phyloP scores from a whole-genome alignment of 2,113 vertebrate genomes.

The Macrotis lagotis region DNA sequence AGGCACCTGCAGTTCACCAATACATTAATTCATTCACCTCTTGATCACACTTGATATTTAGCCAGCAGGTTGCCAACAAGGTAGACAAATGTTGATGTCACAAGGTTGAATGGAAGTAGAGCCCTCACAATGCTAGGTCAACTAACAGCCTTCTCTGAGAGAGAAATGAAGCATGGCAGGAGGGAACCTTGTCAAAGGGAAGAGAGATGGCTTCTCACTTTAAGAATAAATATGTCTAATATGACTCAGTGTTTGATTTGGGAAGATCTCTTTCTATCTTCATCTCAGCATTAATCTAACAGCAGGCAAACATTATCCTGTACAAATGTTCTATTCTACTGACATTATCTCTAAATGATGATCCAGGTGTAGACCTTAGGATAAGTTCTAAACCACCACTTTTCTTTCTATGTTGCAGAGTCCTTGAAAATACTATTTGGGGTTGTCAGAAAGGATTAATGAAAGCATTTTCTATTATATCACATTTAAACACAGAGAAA shows the following conservation, averaged over 20 bases:
- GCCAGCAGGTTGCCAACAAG: background rate
- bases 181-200: slow-evolving; percentile 14
- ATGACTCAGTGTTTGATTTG: slow-evolving; percentile 39
- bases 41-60: background rate
- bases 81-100: background rate
- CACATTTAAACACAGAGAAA: slow-evolving; percentile 68
- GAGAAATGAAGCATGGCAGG: background rate
- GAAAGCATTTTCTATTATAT: slow-evolving; percentile 62
- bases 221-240: slow-evolving; percentile 46
- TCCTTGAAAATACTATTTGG: slow-evolving; percentile 60
- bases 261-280: background rate
- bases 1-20: background rate
- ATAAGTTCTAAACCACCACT: slow-evolving; percentile 12
- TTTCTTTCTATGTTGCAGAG: slow-evolving; percentile 39
- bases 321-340: slow-evolving; percentile 8
- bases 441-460: slow-evolving; percentile 69
- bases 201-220: background rate
- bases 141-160: background rate
- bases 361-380: background rate
- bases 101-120: slow-evolving; percentile 15
- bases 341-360: slow-evolving; percentile 36
- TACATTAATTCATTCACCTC: background rate
- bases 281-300: slow-evolving; percentile 43
- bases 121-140: background rate
- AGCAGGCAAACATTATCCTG: slow-evolving; percentile 37